A percentile compares a stretch with the other conserved stretches of the same genome.
Evolutionary conservation across 2,888 invertebrate species (phyloP).

Genomic region (Andricus curvator): DNA sequence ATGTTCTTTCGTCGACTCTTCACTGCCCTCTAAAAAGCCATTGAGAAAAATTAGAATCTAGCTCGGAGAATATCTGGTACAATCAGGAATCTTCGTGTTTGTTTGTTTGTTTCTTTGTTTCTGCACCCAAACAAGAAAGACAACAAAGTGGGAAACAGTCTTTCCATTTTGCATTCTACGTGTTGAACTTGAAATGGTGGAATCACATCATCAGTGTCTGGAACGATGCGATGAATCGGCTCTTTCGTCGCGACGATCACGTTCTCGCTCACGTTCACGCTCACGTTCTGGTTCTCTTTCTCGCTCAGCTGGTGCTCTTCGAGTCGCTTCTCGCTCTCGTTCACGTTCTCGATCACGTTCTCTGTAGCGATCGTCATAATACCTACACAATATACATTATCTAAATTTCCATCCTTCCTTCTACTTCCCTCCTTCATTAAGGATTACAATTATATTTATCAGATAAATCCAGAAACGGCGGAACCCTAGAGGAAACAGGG

Average conservation of each 20-base stretch:
- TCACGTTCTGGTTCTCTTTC: conserved; percentile 83
- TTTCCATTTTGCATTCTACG: conserved; percentile 10
- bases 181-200: conserved; percentile 2
- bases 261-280: conserved; percentile 83
- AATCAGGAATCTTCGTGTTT: conserved; percentile 21
- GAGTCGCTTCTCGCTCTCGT: conserved; percentile 82
- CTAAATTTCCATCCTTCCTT: neutral
- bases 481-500: no score
- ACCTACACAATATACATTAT: conserved; percentile 79
- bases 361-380: conserved; percentile 93
- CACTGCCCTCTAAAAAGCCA: conserved; percentile 23
- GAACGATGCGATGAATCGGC: conserved; percentile 82
- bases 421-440: neutral
- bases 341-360: conserved; percentile 81
- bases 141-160: conserved; percentile 8
- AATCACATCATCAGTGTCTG: conserved; percentile 81
- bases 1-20: conserved; percentile 18
- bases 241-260: conserved; percentile 83
- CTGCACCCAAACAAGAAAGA: conserved; percentile 5
- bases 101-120: neutral
- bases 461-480: neutral
- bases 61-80: conserved; percentile 11
- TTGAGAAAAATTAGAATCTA: conserved; percentile 26
- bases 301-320: conserved; percentile 76
- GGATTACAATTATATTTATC: conserved; percentile 44